Evolutionary conservation across 1,140 invertebrate genomes (phyloP), one percentile per base, ranked within the genome.

Genomic region (Eciton burchellii): DNA sequence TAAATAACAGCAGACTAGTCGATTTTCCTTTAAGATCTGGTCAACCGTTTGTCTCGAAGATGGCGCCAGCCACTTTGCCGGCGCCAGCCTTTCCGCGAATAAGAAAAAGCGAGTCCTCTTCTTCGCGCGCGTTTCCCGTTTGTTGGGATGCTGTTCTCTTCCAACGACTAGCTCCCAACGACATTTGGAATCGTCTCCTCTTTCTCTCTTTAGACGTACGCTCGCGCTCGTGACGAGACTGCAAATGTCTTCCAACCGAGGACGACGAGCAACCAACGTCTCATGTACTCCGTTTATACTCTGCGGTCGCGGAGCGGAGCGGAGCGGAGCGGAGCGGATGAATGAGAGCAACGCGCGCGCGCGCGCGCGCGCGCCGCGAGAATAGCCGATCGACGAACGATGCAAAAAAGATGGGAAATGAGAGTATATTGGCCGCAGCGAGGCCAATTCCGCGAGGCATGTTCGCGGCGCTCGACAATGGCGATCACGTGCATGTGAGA

Each of bases 391-490:
- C 71, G 45, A 57, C 49, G 84, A 35, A 35, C n/a, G 14, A 35
- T 2, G 70, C 68, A 71, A 88, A 89, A 91, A 91, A 90, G 88
- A 60, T 68, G 56, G 77, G 70, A 81, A 88, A 88, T 89, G 35
- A 79, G 89, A 90, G 83, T 82, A 62, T 86, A 84, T 71, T 41
- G 8, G 45, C 72, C 56, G 88, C 63, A 84, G 85, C 82, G 41
- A 60, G 84, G 59, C 83, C 83, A 82, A 77, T 84, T 35, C 35
- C 6, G 65, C 57, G 76, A 41, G 47, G 16, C 54, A 43, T 81
- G 66, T 59, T 81, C 65, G 47, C 21, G 65, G 59, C 73, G 82
- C 91, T 92, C 87, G 84, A 91, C 91, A 91, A 92, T 91, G 90
- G 88, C 89, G 85, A 86, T 92, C 91, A 91, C 91, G 91, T 91